phyloP scores from a whole-genome alignment of 2,797 vertebrate genomes.

The Xenentodon cancila region DNA sequence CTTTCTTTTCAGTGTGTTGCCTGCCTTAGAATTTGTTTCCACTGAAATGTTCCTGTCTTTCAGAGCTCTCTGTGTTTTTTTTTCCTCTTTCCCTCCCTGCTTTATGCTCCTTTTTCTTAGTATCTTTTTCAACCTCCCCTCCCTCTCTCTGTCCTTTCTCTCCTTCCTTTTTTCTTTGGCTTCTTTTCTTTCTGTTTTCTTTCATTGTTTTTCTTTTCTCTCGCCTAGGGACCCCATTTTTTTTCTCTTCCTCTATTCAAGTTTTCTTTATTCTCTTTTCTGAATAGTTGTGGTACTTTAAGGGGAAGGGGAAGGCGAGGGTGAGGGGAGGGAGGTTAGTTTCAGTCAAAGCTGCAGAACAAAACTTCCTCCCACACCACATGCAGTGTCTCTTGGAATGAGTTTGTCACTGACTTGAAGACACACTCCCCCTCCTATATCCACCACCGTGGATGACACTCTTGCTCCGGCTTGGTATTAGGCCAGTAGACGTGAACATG shows the following conservation, averaged over 20 bases:
- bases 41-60: constrained; percentile 70
- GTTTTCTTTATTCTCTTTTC: constrained; percentile 85
- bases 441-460: constrained; percentile 65
- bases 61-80: constrained; percentile 54
- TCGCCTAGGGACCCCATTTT: constrained; percentile 81
- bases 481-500: constrained; percentile 50
- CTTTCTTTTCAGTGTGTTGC: constrained; percentile 44
- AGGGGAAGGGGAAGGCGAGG: constrained; percentile 78
- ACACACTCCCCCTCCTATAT: constrained; percentile 63
- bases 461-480: constrained; percentile 57
- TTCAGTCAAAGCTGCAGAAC: constrained; percentile 83
- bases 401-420: constrained; percentile 78
- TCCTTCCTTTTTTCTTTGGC: constrained; percentile 71
- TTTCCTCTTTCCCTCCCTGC: constrained; percentile 47
- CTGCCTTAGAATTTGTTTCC: constrained; percentile 71
- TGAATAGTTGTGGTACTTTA: constrained; percentile 87
- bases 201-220: constrained; percentile 85
- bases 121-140: constrained; percentile 75
- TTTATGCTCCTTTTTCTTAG: constrained; percentile 68
- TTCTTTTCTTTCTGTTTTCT: constrained; percentile 84
- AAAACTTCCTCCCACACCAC: constrained; percentile 84
- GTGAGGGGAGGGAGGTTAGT: constrained; percentile 81
- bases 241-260: constrained; percentile 84
- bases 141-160: constrained; percentile 67
- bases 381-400: constrained; percentile 78